Evolutionary conservation across 2,888 invertebrate genomes (phyloP), one percentile per base, ranked within the genome.

Genomic region (Atethmia centrago): DNA sequence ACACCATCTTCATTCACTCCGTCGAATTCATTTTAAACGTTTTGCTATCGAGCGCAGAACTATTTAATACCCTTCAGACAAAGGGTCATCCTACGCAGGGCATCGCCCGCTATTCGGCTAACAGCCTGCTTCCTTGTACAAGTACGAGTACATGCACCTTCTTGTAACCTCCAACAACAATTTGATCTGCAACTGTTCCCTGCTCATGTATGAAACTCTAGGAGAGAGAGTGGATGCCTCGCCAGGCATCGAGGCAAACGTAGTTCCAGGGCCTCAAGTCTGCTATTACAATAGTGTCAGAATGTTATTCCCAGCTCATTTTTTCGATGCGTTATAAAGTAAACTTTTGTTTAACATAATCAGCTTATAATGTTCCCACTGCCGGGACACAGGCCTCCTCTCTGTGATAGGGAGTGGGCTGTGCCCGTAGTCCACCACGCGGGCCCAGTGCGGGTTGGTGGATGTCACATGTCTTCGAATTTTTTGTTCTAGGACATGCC

Each of bases 11-110:
- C 58, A 36, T 36, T 61, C 40, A 64, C 42, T 66, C 5, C 53
- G 71, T 70, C 40, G 68, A 62, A 69, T 59, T 80, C 12, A 77
- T 78, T 61, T 69, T 72, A 77, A 66, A 64, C 74, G 56, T 58
- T 80, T 42, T 77, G 70, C 70, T 79, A 82, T 80, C 51, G 72
- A 82, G 71, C 68, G 74, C 75, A 85, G 77, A 74, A 71, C 82
- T 82, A 87, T 83, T 36, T 87, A 82, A 82, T 84, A 77, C 82
- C 83, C 79, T 84, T 88, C 89, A 91, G 90, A 92, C 92, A 90
- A 92, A 93, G 93, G 93, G 92, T 91, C 93, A 84, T 80, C 94
- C 94, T 94, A 93, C 94, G 93, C 94, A 93, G 94, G 91, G 90
- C 94, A 91, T 90, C 92, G 93, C 87, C 93, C 93, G 91, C 87